Evolutionary conservation across 2,113 vertebrate genomes (phyloP).

Genomic region (Serinus canaria): DNA sequence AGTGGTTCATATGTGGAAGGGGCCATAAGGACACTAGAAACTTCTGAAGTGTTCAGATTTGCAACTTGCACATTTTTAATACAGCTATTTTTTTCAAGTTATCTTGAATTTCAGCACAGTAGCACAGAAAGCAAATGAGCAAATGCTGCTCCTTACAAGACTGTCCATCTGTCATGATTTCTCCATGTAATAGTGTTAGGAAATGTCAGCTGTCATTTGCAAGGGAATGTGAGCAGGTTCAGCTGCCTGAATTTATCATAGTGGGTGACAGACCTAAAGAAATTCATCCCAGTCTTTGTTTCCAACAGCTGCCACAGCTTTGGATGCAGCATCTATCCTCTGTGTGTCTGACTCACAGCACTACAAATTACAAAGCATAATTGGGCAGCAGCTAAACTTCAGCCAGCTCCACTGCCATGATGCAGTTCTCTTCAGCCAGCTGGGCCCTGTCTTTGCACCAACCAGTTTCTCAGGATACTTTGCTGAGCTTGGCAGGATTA

Average conservation of each 20-base stretch:
- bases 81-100: not conserved
- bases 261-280: conserved; percentile 12
- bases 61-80: conserved; percentile 14
- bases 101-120: conserved; percentile 13
- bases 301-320: not conserved
- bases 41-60: not conserved
- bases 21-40: not conserved
- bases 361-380: fast-evolving
- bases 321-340: not conserved
- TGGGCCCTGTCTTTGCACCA: not conserved
- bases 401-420: not conserved
- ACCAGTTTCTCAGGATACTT: not conserved
- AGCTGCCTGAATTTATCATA: conserved; percentile 27
- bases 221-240: not conserved
- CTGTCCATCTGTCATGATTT: conserved; percentile 28
- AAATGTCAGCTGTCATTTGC: conserved; percentile 54
- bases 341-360: not conserved
- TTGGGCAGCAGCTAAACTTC: not conserved
- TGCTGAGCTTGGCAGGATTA: not conserved
- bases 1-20: not conserved
- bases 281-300: not conserved
- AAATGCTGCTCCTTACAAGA: conserved; percentile 45
- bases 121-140: conserved; percentile 46
- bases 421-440: not conserved
- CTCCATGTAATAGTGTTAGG: not conserved